Conservation (phyloP, 2,113 vertebrate genomes). For the Pseudorectes ferrugineus region DNA sequence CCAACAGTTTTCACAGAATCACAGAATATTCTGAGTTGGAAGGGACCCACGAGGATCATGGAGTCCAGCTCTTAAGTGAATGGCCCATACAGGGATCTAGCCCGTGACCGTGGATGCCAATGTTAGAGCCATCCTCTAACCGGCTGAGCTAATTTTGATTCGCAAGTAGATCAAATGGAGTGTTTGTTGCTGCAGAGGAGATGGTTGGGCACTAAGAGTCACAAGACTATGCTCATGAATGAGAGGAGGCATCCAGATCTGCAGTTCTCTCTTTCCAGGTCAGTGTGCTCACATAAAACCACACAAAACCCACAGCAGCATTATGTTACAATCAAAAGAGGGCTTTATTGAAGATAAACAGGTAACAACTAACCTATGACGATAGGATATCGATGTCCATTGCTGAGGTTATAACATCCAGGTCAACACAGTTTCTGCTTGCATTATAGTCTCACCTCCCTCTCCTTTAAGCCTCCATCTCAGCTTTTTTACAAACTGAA, state of each 20-base stretch:
- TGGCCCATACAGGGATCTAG: background rate
- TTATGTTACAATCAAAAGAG: background rate
- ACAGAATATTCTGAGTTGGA: background rate
- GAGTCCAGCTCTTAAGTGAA: background rate
- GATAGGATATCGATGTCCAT: background rate
- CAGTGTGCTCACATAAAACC: background rate
- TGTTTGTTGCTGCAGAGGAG: background rate
- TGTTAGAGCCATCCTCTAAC: background rate
- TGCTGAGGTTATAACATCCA: background rate
- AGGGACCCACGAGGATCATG: background rate
- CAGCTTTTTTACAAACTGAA: background rate
- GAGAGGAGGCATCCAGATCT: background rate
- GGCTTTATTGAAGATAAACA: background rate
- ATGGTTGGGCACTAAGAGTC: background rate
- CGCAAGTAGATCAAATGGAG: background rate
- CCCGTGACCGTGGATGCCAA: rapidly evolving
- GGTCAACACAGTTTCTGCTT: background rate
- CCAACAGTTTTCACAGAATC: background rate
- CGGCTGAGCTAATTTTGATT: background rate
- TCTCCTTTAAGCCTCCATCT: background rate
- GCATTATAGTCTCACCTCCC: background rate
- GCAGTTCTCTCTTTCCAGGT: background rate
- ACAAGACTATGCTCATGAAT: background rate
- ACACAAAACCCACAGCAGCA: background rate
- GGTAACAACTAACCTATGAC: background rate